Percentiles rank a stretch among this genome's conserved stretches.
Conservation (phyloP, 2,113 vertebrate species). For the Nyctibius bracteatus region DNA sequence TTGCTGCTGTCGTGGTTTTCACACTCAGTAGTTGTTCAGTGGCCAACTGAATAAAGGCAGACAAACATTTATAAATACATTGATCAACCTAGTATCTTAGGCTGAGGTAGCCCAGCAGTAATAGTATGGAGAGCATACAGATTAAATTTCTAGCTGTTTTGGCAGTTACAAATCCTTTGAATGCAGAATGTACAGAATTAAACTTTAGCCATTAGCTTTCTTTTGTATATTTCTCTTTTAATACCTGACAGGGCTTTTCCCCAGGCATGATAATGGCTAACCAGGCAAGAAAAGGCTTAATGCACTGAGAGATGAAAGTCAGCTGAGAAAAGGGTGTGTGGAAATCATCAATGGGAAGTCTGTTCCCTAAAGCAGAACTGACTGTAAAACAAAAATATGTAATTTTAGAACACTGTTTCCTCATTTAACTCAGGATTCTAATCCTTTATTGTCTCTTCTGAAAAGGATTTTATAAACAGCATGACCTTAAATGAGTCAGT, state of each 20-base stretch:
- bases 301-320: background rate
- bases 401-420: background rate
- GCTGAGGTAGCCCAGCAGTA: background rate
- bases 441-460: background rate
- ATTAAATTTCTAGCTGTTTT: background rate
- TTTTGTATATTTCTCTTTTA: background rate
- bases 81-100: background rate
- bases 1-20: background rate
- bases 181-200: background rate
- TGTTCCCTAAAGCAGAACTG: background rate
- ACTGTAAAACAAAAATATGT: background rate
- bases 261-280: background rate
- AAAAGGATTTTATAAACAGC: constrained; percentile 1
- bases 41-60: background rate
- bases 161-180: background rate
- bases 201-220: background rate
- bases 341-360: background rate
- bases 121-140: background rate
- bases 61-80: background rate
- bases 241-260: constrained; percentile 26
- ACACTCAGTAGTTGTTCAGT: background rate
- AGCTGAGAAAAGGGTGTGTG: background rate
- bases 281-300: constrained; percentile 17
- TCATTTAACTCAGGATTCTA: background rate
- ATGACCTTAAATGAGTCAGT: constrained; percentile 25